Conservation (phyloP, 2,888 invertebrate species). For the Pemphredon lugubris region DNA sequence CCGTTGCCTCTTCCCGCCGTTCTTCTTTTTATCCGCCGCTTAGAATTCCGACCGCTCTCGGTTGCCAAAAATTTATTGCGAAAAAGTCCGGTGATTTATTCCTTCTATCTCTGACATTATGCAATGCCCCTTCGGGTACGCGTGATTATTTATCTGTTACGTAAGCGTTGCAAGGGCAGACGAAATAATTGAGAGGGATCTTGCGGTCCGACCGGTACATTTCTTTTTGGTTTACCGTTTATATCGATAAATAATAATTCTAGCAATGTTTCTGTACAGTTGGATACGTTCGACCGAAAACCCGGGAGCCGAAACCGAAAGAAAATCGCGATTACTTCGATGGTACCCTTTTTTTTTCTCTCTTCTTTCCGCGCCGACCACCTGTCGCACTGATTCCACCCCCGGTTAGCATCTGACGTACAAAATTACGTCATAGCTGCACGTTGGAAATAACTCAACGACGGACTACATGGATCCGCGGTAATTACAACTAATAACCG, state of each 20-base stretch:
- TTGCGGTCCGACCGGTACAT: too few species aligned
- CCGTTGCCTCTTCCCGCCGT: conserved; percentile 29
- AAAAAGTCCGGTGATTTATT: background rate
- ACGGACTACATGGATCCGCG: conserved; percentile 22
- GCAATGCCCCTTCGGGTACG: background rate
- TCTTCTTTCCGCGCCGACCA: conserved; percentile 31
- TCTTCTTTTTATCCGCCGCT: conserved; percentile 9
- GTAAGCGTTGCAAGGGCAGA: too few species aligned
- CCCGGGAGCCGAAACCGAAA: too few species aligned
- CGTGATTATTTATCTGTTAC: background rate
- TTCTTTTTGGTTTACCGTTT: too few species aligned
- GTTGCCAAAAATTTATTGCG: conserved; percentile 28
- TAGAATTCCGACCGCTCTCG: conserved; percentile 25
- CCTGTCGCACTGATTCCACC: conserved; percentile 50
- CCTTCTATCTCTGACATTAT: background rate
- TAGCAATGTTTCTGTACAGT: too few species aligned
- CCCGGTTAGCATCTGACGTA: conserved; percentile 33
- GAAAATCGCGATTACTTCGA: conserved; percentile 1
- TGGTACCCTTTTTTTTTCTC: conserved; percentile 9
- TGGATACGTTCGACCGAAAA: too few species aligned
- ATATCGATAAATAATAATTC: too few species aligned
- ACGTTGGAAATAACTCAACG: conserved; percentile 10
- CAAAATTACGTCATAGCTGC: conserved; percentile 9
- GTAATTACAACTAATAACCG: conserved; percentile 54
- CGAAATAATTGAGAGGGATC: too few species aligned